phyloP scores from a whole-genome alignment of 1,140 invertebrate species.

The Euura lappo region DNA sequence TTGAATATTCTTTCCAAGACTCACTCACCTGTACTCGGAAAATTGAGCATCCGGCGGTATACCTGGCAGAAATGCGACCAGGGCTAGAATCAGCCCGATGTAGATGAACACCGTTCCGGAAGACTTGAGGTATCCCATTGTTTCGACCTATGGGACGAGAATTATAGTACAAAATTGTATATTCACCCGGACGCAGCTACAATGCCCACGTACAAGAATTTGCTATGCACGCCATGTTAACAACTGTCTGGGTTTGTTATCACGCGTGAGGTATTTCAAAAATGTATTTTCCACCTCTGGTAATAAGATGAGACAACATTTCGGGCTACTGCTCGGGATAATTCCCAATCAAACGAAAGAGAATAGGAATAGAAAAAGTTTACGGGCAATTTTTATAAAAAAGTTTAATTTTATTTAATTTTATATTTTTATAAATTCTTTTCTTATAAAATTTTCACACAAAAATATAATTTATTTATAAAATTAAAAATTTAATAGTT shows the following conservation, averaged over 20 bases:
- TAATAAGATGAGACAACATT: background rate
- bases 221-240: background rate
- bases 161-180: background rate
- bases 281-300: background rate
- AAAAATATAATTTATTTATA: no score
- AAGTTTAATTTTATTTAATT: no score
- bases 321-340: background rate
- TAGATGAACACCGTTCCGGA: slow-evolving; percentile 49
- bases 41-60: slow-evolving; percentile 63
- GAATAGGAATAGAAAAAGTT: no score
- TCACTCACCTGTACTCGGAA: slow-evolving; percentile 57
- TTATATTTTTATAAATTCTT: no score
- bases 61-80: slow-evolving; percentile 64
- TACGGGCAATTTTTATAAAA: no score
- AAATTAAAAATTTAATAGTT: no score
- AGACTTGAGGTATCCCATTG: slow-evolving; percentile 51
- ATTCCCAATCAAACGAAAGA: no score
- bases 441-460: no score
- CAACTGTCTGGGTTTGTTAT: background rate
- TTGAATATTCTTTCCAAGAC: no score
- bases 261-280: background rate
- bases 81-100: slow-evolving; percentile 41
- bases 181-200: background rate
- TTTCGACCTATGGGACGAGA: background rate
- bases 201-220: background rate